These are phyloP conservation scores for Eulithis testata DNA, from an alignment of 2,888 invertebrate genomes.

Conservation along the genomic window DNA sequence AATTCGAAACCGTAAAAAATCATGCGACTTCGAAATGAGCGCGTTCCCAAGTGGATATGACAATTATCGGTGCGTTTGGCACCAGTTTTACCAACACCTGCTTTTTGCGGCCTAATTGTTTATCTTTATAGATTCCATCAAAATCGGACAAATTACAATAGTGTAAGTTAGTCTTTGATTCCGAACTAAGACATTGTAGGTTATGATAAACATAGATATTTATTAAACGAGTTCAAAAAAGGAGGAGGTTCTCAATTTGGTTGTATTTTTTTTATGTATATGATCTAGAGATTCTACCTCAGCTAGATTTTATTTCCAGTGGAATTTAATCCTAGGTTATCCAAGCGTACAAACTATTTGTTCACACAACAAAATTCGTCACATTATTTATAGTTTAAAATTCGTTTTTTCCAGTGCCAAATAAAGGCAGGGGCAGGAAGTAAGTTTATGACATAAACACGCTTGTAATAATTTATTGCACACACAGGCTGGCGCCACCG, in stretches of 20 bases:
- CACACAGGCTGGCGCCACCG: constrained; percentile 31
- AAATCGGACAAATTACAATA: too few species aligned
- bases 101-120: too few species aligned
- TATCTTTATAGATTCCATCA: too few species aligned
- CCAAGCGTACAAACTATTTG: neutral
- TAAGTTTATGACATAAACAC: constrained; percentile 49
- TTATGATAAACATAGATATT: too few species aligned
- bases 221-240: too few species aligned
- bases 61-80: constrained; percentile 22
- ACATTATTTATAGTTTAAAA: constrained; percentile 29
- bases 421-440: constrained; percentile 25
- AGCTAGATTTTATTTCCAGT: too few species aligned
- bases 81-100: constrained; percentile 2
- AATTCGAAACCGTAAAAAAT: constrained; percentile 73
- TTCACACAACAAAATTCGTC: constrained; percentile 9
- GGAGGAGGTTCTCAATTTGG: too few species aligned
- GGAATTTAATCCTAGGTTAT: too few species aligned
- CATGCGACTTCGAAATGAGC: constrained; percentile 50
- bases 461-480: constrained; percentile 60
- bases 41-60: constrained; percentile 34
- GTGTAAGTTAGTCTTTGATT: too few species aligned
- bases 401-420: constrained; percentile 26
- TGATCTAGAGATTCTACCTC: too few species aligned
- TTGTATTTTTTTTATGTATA: too few species aligned
- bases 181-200: too few species aligned